phyloP scores from a whole-genome alignment of 2,888 invertebrate species.

The Mechanitis messenoides region DNA sequence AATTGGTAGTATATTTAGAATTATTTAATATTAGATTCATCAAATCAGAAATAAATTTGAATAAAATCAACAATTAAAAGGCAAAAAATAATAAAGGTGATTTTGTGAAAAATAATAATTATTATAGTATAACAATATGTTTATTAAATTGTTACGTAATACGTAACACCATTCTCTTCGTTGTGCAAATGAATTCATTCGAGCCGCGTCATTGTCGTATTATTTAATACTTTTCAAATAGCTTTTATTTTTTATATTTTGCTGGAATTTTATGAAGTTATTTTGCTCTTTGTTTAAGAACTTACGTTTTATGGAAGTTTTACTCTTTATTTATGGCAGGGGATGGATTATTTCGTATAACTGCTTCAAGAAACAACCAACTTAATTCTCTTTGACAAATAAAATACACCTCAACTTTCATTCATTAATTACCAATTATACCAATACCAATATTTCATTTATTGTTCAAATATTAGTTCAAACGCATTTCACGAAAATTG shows the following conservation, averaged over 20 bases:
- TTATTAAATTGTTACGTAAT: background rate
- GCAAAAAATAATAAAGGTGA: too few relatives aligned
- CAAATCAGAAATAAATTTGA: too few relatives aligned
- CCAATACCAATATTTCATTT: too few relatives aligned
- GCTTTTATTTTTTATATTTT: slow-evolving; percentile 17
- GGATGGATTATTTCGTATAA: slow-evolving; percentile 3
- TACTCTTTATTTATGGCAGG: background rate
- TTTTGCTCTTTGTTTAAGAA: slow-evolving; percentile 1
- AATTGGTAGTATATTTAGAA: too few relatives aligned
- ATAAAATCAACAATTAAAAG: too few relatives aligned
- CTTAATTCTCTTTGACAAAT: too few relatives aligned
- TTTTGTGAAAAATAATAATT: too few relatives aligned
- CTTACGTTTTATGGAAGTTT: slow-evolving; percentile 1
- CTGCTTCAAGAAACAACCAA: background rate
- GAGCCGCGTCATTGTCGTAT: slow-evolving; percentile 21
- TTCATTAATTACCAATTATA: too few relatives aligned
- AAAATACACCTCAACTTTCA: too few relatives aligned
- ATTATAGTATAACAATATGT: background rate
- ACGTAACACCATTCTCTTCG: slow-evolving; percentile 16
- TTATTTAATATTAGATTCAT: too few relatives aligned
- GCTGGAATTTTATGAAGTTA: slow-evolving; percentile 7
- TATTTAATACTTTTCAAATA: slow-evolving; percentile 28
- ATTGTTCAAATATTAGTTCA: too few relatives aligned
- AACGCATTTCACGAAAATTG: too few relatives aligned
- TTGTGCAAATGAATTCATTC: slow-evolving; percentile 29